Conservation (phyloP, 2,797 vertebrate species). For the Rhynchotus rufescens region DNA sequence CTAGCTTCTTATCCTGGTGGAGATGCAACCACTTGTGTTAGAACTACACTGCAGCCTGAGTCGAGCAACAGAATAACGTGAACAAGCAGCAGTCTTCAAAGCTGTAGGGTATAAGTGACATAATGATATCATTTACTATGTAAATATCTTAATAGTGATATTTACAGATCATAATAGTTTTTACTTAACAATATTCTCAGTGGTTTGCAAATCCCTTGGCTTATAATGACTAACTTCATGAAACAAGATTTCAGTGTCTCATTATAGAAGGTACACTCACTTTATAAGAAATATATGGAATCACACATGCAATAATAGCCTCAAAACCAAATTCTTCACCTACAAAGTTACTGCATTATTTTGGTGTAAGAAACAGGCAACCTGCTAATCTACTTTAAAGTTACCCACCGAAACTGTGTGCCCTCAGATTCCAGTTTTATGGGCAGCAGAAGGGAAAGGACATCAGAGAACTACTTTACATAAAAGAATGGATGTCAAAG, state of each 20-base stretch:
- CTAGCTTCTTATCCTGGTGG: background rate
- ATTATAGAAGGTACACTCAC: background rate
- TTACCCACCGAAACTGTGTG: background rate
- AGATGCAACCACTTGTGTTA: background rate
- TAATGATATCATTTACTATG: background rate
- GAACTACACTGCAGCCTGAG: background rate
- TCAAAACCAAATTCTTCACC: background rate
- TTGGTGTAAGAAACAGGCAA: background rate
- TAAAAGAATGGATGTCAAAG: background rate
- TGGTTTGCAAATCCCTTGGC: background rate
- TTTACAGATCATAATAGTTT: background rate
- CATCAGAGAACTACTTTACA: background rate
- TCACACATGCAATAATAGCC: background rate
- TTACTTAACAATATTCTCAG: background rate
- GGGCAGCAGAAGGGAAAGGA: background rate
- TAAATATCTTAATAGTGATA: no score
- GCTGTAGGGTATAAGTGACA: background rate
- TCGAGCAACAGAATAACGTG: background rate
- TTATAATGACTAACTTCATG: background rate
- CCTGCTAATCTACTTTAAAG: background rate
- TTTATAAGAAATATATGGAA: background rate
- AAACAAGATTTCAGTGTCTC: background rate
- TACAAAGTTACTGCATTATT: background rate
- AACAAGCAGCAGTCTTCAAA: background rate
- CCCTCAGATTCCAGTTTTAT: background rate